Base-by-base conservation (phyloP, 2,113 vertebrate genomes). In the Platichthys flesus region DNA sequence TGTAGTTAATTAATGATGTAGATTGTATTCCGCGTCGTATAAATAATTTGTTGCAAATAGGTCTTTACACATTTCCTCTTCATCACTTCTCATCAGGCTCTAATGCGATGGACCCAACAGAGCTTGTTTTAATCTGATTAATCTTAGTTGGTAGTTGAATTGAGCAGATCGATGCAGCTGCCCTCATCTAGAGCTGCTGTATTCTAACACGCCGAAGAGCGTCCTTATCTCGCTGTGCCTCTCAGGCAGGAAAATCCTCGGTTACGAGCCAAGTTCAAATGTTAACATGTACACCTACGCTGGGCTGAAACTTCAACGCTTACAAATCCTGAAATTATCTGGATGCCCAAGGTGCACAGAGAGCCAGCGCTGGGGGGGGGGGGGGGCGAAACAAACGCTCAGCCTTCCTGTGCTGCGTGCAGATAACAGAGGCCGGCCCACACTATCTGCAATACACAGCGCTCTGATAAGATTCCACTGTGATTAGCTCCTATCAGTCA, bases 401-500 rank as follows among this genome's bases (percentile, higher is more conserved):
- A 2, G 66, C 64, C 79, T 55, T 74, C 74, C 66, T 79, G 64
- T 67, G 79, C 45, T n/a, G 57, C 40, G 77, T 71, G 74, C 78
- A 69, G 92, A 93, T 93, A 91, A 88, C 72, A 42, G 45, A 87
- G 60, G 40, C 64, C 47, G 67, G n/a, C 72, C 71, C 28, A 28
- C 67, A 26, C n/a, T 60, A 82, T 89, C 85, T 74, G 63, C 63
- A 69, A 74, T 54, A 67, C 77, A 40, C 78, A 76, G 62, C 18
- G 0, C 45, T 13, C 63, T 52, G 90, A 92, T 91, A 88, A 91
- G 88, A 93, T 93, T 83, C 85, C 75, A 54, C 9, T 47, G 71
- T 84, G 90, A 92, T 91, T 88, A 64, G 81, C 35, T 76, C 75
- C 75, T 86, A 86, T 92, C 90, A 88, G 64, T 89, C 88, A 85